Evolutionary conservation across 2,888 invertebrate genomes (phyloP).

Genomic region (Dasypogon diadema): DNA sequence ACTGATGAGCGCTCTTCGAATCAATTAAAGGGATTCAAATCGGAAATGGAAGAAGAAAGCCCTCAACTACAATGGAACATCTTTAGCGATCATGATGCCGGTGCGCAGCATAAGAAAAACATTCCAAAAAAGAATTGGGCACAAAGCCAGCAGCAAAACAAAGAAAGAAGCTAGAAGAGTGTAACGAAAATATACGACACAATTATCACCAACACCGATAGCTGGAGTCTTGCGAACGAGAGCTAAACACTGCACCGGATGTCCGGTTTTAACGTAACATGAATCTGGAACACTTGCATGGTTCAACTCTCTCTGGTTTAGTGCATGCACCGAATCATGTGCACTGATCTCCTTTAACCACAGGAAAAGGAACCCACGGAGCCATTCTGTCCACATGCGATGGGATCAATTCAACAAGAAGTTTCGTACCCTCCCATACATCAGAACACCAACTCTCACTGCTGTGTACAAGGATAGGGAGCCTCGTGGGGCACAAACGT

Average conservation of each 20-base stretch:
- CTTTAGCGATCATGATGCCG: slow-evolving; percentile 9
- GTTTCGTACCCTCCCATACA: background rate
- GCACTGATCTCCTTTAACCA: slow-evolving; percentile 28
- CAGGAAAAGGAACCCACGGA: slow-evolving; percentile 38
- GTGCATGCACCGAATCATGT: slow-evolving; percentile 7
- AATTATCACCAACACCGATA: slow-evolving; percentile 44
- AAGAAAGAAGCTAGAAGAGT: slow-evolving; percentile 30
- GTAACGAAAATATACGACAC: slow-evolving; percentile 37
- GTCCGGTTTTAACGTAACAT: slow-evolving; percentile 55
- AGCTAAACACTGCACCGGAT: slow-evolving; percentile 53
- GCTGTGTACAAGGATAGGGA: background rate
- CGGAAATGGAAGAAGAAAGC: slow-evolving; percentile 42
- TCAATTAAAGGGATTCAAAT: slow-evolving; percentile 47
- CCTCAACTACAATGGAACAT: slow-evolving; percentile 1
- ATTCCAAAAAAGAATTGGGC: slow-evolving; percentile 14
- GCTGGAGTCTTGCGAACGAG: background rate
- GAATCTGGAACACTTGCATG: slow-evolving; percentile 56
- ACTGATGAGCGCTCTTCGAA: slow-evolving; percentile 18
- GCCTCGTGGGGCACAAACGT: background rate
- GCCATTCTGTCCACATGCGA: background rate
- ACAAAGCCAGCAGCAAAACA: slow-evolving; percentile 28
- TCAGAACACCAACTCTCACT: background rate
- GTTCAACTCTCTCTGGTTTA: slow-evolving; percentile 42
- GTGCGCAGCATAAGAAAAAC: slow-evolving; percentile 3
- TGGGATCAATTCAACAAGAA: slow-evolving; percentile 15